Base-by-base conservation (phyloP, 2,888 invertebrate genomes). In the Orthosia cruda region DNA sequence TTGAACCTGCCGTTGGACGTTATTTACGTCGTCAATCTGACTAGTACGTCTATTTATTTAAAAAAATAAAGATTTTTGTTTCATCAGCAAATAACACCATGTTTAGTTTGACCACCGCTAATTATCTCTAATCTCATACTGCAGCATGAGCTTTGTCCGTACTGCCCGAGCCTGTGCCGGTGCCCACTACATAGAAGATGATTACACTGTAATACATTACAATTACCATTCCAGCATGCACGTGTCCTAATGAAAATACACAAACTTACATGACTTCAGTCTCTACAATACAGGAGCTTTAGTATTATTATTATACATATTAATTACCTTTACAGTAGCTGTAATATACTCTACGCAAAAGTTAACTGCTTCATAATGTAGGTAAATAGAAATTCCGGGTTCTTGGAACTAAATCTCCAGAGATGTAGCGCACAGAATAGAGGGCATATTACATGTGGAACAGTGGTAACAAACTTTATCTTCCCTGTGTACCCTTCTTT, bases 241-340 rank as follows among this genome's bases (percentile, higher is more conserved):
- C 52, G 52, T 77, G 47, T 40, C n/a, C 40, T 68, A 74, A 77
- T 74, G 49, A 68, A 68, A 69, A 26, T 1, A 78, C 15, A 72
- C n/a, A 61, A 12, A 52, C 40, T 50, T 50, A 50, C 13, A 78
- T 20, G 20, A 26, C 18, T 11, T 58, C 13, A 18, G 15, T 45
- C 4, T 18, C 32, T 23, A 40, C 47, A 49, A 18, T 26, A n/a
- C n/a, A 16, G 32, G 32, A 16, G n/a, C 32, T 55, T 55, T 16
- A n/a, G 40, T 77, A 26, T 18, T 49, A 55, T 54, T 45, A 47
- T 54, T 23, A 20, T 32, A 26, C 18, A 47, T 54, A 49, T 16
- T 63, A 26, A 59, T 78, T 47, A 23, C 47, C 32, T 54, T 74
- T 15, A 58, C n/a, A 52, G 20, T 52, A 26, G 11, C 15, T 16